Percentiles rank a stretch among this genome's conserved stretches.
These are phyloP conservation scores for Onychomys torridus DNA, from an alignment of 2,797 vertebrate genomes.

Conservation along the genomic window DNA sequence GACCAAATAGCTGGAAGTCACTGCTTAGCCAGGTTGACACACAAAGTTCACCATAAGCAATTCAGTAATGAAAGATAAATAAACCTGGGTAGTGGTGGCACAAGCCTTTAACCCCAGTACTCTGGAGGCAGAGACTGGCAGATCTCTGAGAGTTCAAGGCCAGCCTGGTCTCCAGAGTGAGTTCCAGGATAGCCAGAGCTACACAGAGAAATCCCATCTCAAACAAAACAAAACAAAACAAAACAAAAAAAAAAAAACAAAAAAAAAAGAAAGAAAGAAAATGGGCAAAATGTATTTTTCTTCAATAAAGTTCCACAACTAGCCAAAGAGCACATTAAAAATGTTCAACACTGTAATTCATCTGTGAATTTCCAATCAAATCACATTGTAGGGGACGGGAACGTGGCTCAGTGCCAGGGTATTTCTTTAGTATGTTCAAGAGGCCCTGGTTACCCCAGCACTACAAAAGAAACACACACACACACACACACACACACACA, in stretches of 20 bases:
- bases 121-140: no score
- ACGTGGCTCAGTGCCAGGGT: background rate
- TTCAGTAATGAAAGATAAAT: background rate
- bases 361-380: conserved; percentile 14
- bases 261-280: background rate
- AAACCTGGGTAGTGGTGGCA: background rate
- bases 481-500: no score
- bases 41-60: background rate
- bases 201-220: background rate
- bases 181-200: background rate
- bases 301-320: background rate
- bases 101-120: background rate
- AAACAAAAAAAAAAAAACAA: no score
- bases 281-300: background rate
- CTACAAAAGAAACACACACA: background rate
- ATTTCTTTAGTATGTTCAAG: background rate
- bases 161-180: background rate
- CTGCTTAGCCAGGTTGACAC: background rate
- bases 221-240: no score
- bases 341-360: background rate
- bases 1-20: background rate
- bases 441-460: background rate
- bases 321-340: background rate
- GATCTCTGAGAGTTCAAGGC: background rate
- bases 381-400: background rate